Evolutionary conservation across 2,113 vertebrate species (phyloP), one percentile per base, ranked within the genome.

Genomic region (Sylvia atricapilla): DNA sequence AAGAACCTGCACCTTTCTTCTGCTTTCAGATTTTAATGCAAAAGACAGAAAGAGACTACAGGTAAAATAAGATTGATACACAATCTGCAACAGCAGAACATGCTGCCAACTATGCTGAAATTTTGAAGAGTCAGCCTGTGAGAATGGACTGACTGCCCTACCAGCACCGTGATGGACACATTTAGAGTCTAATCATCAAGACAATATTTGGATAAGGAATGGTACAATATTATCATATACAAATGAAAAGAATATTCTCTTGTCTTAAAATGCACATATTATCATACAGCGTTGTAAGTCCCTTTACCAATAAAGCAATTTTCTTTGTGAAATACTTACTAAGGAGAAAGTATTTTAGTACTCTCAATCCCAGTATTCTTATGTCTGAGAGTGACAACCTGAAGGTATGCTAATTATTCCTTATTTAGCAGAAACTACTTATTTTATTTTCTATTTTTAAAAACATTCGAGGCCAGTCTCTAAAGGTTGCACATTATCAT

Each of bases 251-350:
- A n/a, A 46, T 41, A 46, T 15, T 46, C 18, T 39, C 7, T n/a
- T 70, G 12, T 21, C 47, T 78, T 53, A 27, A n/a, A 64, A 27
- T n/a, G 15, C 15, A 25, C 9, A 15, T 11, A 23, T 0, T 0
- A 47, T 31, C 16, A 46, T n/a, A 33, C n/a, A 84, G 28, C 15
- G 44, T 23, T 28, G 8, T 9, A n/a, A n/a, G 19, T 44, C 11
- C 8, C 11, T n/a, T 64, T 44, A 30, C 13, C 2, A 14, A 43
- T n/a, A 78, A n/a, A 35, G 37, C 9, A 37, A 37, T 25, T 31
- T 58, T 46, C 10, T 90, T 69, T 15, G 9, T 30, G 8, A 78
- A 82, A 50, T 22, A 21, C 7, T 58, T 49, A 27, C 13, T 30
- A 80, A 39, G 27, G 1, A 72, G 7, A 33, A 75, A 72, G 5